phyloP scores from a whole-genome alignment of 2,113 vertebrate genomes.

The Myodes glareolus region DNA sequence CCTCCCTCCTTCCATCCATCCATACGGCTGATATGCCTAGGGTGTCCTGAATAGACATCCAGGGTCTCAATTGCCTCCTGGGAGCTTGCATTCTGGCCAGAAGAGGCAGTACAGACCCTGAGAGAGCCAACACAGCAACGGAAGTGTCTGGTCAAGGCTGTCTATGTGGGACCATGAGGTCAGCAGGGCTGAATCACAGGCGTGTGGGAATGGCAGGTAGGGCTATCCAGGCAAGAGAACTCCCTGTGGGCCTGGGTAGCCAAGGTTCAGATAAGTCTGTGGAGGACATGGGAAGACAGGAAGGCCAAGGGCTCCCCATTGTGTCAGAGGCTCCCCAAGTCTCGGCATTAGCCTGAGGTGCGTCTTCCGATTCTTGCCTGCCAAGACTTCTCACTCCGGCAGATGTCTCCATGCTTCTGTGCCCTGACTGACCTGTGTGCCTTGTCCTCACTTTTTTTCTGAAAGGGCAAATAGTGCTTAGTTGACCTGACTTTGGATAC shows the following conservation, averaged over 20 bases:
- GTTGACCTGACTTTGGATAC: not conserved
- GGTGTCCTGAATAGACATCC: fast-evolving
- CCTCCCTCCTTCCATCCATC: not conserved
- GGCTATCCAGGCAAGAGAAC: not conserved
- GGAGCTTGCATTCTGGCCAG: not conserved
- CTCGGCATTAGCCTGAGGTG: not conserved
- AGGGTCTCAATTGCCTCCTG: fast-evolving
- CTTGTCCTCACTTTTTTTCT: not conserved
- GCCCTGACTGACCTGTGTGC: not conserved
- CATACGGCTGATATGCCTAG: fast-evolving
- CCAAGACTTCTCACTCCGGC: too few species aligned
- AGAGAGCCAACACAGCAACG: fast-evolving
- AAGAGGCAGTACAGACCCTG: fast-evolving
- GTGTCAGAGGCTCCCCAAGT: fast-evolving
- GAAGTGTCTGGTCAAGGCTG: not conserved
- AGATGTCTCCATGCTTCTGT: not conserved
- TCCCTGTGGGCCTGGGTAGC: not conserved
- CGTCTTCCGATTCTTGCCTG: not conserved
- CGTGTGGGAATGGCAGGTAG: not conserved
- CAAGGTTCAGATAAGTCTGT: too few species aligned
- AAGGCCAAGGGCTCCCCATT: fast-evolving
- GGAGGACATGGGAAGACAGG: not conserved
- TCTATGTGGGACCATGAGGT: not conserved
- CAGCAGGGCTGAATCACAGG: too few species aligned
- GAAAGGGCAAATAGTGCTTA: not conserved